Conservation (phyloP, 2,113 vertebrate species). For the Axis porcinus region DNA sequence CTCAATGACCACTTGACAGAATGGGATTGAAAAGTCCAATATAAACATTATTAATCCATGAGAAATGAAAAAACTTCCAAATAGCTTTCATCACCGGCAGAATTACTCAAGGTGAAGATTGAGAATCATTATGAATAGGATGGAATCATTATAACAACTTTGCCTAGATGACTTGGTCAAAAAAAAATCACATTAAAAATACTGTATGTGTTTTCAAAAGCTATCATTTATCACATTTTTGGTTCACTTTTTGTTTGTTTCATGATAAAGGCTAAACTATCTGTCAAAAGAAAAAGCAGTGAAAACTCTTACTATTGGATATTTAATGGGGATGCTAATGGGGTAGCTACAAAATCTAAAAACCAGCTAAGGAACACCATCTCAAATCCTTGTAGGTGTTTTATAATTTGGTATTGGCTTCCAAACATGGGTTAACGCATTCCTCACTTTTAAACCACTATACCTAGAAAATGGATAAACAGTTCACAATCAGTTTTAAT, state of each 20-base stretch:
- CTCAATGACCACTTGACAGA: not conserved
- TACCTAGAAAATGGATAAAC: not conserved
- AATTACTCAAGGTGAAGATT: not conserved
- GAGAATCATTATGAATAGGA: not conserved
- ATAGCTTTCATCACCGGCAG: not conserved
- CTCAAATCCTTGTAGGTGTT: not conserved
- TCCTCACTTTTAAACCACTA: not conserved
- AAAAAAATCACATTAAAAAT: constrained; percentile 17
- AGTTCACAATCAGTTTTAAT: constrained; percentile 2
- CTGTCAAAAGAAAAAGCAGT: not conserved
- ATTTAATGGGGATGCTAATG: not conserved
- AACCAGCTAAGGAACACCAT: not conserved
- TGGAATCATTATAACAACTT: not conserved
- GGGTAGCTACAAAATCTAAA: not conserved
- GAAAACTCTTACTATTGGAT: not conserved
- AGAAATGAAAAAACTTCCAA: not conserved
- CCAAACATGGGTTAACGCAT: not conserved
- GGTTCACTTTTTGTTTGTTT: not conserved
- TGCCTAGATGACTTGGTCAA: not conserved
- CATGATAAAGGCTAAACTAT: not conserved
- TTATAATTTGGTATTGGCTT: not conserved
- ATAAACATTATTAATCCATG: not conserved
- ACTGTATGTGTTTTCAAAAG: not conserved
- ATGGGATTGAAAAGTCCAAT: not conserved
- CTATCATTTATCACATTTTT: not conserved